Evolutionary conservation across 2,797 vertebrate species (phyloP).

Genomic region (Phrynocephalus guinanensis): DNA sequence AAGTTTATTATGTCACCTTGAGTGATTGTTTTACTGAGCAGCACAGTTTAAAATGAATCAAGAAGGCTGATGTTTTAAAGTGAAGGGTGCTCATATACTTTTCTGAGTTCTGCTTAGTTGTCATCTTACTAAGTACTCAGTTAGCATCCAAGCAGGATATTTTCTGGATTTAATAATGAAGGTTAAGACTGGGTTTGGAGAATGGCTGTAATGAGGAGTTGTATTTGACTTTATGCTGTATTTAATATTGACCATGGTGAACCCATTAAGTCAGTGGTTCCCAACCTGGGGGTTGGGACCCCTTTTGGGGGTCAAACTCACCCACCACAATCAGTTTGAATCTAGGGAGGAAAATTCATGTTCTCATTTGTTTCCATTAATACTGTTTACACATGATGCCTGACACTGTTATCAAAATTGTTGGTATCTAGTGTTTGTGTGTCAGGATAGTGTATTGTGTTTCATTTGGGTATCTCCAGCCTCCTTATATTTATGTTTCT

Average conservation of each 20-base stretch:
- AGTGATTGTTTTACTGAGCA: neutral
- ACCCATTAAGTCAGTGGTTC: neutral
- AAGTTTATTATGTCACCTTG: slow-evolving; percentile 9
- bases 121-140: neutral
- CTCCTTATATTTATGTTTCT: no score
- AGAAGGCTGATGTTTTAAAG: slow-evolving; percentile 12
- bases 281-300: no score
- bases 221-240: neutral
- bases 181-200: neutral
- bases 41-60: slow-evolving; percentile 27
- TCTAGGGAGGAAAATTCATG: no score
- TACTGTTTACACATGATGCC: no score
- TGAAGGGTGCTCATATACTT: neutral
- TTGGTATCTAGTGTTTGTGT: no score
- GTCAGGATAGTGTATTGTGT: no score
- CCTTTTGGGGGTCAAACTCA: no score
- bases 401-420: no score
- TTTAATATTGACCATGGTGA: neutral
- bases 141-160: neutral
- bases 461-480: no score
- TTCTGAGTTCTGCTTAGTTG: neutral
- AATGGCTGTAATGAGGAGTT: neutral
- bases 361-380: no score
- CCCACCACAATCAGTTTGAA: no score
- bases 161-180: neutral